Conservation (phyloP, 2,888 invertebrate species). For the Euzophera pinguis region DNA sequence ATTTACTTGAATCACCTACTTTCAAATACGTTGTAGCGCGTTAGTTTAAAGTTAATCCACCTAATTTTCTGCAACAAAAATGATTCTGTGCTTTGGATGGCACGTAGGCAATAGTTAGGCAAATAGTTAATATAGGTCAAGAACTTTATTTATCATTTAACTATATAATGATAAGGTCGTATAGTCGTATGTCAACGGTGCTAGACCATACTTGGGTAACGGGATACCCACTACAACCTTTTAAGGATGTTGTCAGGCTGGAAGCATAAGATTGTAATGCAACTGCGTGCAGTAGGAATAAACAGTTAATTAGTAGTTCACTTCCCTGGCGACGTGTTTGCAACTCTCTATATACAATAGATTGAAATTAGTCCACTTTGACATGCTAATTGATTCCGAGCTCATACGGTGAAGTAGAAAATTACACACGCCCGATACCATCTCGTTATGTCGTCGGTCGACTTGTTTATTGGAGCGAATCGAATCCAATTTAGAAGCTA, state of each 20-base stretch:
- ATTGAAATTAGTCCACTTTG: constrained; percentile 23
- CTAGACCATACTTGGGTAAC: constrained; percentile 51
- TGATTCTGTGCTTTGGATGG: too few species aligned
- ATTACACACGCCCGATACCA: constrained; percentile 32
- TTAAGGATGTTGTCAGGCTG: constrained; percentile 53
- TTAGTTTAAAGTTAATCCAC: too few species aligned
- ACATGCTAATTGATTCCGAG: constrained; percentile 30
- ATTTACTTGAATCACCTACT: too few species aligned
- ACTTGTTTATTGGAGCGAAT: constrained; percentile 52
- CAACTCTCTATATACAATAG: constrained; percentile 24
- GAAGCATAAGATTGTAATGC: constrained; percentile 26
- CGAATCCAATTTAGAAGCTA: constrained; percentile 61
- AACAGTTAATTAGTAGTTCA: constrained; percentile 42
- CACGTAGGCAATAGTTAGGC: background rate
- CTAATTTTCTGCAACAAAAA: too few species aligned
- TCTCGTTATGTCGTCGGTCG: constrained; percentile 30
- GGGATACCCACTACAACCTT: constrained; percentile 65
- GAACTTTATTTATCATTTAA: constrained; percentile 11
- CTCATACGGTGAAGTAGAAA: constrained; percentile 34
- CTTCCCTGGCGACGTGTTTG: constrained; percentile 29
- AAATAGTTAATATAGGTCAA: background rate
- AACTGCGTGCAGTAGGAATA: constrained; percentile 38
- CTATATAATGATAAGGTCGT: too few species aligned
- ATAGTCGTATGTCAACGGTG: constrained; percentile 54
- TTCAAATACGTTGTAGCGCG: too few species aligned